Evolutionary conservation across 2,113 vertebrate species (phyloP).

Genomic region (Bettongia penicillata): DNA sequence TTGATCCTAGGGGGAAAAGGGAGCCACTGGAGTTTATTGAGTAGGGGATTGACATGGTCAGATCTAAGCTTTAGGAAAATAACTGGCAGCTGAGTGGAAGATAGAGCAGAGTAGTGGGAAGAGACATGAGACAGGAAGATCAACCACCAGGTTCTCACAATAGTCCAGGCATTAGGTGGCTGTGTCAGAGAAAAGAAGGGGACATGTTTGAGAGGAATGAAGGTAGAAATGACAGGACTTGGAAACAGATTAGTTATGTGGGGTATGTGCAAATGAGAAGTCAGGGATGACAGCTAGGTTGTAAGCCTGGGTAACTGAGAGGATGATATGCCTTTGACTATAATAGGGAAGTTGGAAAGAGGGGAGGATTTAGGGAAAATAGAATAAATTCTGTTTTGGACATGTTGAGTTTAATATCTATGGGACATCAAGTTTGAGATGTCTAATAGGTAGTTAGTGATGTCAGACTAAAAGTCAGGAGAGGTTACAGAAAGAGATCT

Average conservation of each 20-base stretch:
- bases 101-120: not conserved
- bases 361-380: not conserved
- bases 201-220: not conserved
- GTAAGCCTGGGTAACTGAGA: not conserved
- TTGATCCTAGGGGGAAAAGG: not conserved
- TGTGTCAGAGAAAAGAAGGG: not conserved
- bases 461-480: not conserved
- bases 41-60: not conserved
- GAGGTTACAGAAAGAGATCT: not conserved
- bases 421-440: not conserved
- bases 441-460: not conserved
- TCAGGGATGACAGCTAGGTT: not conserved
- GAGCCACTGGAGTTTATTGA: not conserved
- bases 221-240: not conserved
- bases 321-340: not conserved
- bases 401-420: not conserved
- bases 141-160: not conserved
- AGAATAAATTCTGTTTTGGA: not conserved
- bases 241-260: not conserved
- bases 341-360: not conserved
- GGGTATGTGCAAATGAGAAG: not conserved
- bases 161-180: not conserved
- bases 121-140: not conserved
- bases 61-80: not conserved
- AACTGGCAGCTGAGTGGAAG: not conserved